Evolutionary conservation across 2,888 invertebrate genomes (phyloP).

Genomic region (Steromphala cineraria): DNA sequence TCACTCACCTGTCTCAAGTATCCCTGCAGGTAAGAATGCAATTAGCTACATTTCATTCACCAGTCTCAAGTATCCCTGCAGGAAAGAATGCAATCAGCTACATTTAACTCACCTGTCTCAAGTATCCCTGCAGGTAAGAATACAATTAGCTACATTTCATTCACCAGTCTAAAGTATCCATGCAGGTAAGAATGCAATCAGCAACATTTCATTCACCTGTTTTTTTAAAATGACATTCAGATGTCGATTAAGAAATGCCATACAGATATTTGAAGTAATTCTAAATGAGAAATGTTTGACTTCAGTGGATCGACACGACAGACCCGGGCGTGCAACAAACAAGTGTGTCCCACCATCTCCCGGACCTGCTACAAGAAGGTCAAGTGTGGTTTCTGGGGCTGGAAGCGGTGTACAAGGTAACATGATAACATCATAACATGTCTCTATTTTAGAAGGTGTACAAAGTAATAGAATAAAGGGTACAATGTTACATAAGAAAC

Average conservation of each 20-base stretch:
- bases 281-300: too few relatives aligned
- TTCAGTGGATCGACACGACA: not conserved
- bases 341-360: not conserved
- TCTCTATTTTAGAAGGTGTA: not conserved
- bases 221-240: not conserved
- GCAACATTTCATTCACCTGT: too few relatives aligned
- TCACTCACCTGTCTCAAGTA: not conserved
- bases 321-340: not conserved
- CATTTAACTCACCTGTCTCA: not conserved
- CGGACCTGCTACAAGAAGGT: not conserved
- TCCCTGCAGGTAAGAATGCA: too few relatives aligned
- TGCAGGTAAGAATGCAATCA: too few relatives aligned
- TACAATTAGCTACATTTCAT: too few relatives aligned
- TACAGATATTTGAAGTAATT: too few relatives aligned
- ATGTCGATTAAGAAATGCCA: too few relatives aligned
- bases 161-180: not conserved
- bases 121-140: conserved; percentile 5
- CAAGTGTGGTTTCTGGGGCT: not conserved
- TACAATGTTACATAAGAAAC: too few relatives aligned
- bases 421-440: too few relatives aligned
- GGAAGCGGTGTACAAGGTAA: not conserved
- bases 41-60: too few relatives aligned
- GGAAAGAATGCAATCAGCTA: too few relatives aligned
- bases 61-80: not conserved
- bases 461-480: not conserved